Percentiles rank a stretch among this genome's conserved stretches.
These are phyloP conservation scores for Macrosteles quadrilineatus DNA, from an alignment of 1,140 invertebrate species.

Conservation along the genomic window DNA sequence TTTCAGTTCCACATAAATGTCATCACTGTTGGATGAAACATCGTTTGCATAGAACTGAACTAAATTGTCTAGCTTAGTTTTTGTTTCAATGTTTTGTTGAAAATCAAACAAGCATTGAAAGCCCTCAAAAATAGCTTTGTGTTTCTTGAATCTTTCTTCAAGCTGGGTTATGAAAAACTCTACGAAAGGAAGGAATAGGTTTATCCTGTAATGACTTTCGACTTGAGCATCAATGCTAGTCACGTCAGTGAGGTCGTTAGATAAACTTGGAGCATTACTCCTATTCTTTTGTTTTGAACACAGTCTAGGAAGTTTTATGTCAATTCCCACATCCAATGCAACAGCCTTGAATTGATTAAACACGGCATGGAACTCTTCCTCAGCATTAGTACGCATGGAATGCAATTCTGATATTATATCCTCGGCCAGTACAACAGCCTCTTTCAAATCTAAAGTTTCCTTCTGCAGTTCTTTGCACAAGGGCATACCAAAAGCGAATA, in stretches of 20 bases:
- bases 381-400: not conserved
- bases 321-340: too few relatives aligned
- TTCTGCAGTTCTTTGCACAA: conserved; percentile 9
- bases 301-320: not conserved
- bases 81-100: conserved; percentile 8
- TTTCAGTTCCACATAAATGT: not conserved
- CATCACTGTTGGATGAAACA: conserved; percentile 8
- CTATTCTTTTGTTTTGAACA: conserved; percentile 7
- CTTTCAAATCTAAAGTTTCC: conserved; percentile 7
- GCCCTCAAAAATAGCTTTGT: conserved; percentile 13
- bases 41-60: conserved; percentile 12
- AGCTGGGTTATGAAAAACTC: conserved; percentile 6
- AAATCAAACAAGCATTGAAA: conserved; percentile 11
- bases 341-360: not conserved
- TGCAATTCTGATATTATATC: not conserved
- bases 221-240: not conserved
- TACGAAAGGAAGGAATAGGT: not conserved
- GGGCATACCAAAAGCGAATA: conserved; percentile 15
- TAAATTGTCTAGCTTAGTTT: not conserved
- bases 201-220: conserved; percentile 7
- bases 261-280: conserved; percentile 9
- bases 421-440: too few relatives aligned
- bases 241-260: not conserved
- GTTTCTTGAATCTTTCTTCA: conserved; percentile 16
- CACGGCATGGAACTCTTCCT: not conserved